Evolutionary conservation across 2,888 invertebrate species (phyloP), one percentile per base, ranked within the genome.

Genomic region (Eilema caniola): DNA sequence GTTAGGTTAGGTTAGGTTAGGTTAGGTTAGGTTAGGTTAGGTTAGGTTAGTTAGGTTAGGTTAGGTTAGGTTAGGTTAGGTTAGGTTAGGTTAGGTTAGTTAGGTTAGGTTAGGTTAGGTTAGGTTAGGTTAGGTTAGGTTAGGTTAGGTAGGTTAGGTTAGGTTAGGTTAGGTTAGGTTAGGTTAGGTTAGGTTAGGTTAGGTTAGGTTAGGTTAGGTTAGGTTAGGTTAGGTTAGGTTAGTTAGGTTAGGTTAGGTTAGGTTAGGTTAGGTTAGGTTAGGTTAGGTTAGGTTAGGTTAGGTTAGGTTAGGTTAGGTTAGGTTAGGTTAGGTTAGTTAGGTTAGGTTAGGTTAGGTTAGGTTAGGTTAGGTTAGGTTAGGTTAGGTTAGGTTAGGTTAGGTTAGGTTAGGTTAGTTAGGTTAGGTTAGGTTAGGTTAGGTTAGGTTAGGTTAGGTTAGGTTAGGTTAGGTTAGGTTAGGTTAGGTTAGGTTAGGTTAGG

Each of bases 81-180:
- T 67, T 67, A 66, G 67, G 70, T 3, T 37, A 5, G 5, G 33
- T 3, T 37, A 2, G 12, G 61, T 33, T 62, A 33, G 33, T 33
- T 33, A 33, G 33, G 62, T 33, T 62, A 37, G 37, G 62, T 33
- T 62, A 37, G 37, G 62, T 33, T 62, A 37, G 37, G 62, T 33
- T 62, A 37, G 23, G 62, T 62, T 62, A 62, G 67, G 64, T 69
- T 78, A 78, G 81, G 78, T 78, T 80, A 79, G 79, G 77, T 82
- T 76, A 78, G 77, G 78, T 79, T 78, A 79, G 81, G 80, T 81
- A 81, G 81, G n/a, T 81, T 80, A 80, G 82, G 80, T 82, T 80
- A 81, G 82, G 80, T 81, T 72, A 71, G 72, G 75, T 75, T 72
- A 72, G 76, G 76, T 76, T 73, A 74, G 76, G 76, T 76, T 73